Percentiles rank a stretch among this genome's conserved stretches.
These are phyloP conservation scores for Karalla daura DNA, from an alignment of 2,797 vertebrate genomes.

Conservation along the genomic window DNA sequence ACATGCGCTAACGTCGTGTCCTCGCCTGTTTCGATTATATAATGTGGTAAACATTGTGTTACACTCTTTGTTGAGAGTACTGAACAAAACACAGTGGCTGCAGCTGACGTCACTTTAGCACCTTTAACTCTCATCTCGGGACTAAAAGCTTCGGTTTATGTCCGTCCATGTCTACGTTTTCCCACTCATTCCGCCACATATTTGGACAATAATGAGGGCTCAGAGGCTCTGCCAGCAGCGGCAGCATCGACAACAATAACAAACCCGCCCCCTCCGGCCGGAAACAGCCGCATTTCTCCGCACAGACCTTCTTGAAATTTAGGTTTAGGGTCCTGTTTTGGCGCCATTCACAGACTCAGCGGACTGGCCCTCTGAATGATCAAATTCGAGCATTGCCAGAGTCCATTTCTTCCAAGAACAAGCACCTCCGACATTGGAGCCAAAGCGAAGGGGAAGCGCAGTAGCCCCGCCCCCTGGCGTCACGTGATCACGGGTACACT, in stretches of 20 bases:
- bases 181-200: fast-evolving
- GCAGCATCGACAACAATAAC: constrained; percentile 60
- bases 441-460: constrained; percentile 51
- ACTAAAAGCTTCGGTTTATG: fast-evolving
- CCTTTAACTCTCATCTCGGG: neutral
- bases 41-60: neutral
- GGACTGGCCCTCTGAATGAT: constrained; percentile 84
- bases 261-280: constrained; percentile 68
- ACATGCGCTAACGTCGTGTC: no score
- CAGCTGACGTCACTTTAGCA: neutral
- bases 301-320: constrained; percentile 96
- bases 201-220: no score
- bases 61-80: no score
- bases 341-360: constrained; percentile 96
- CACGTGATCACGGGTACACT: constrained; percentile 60
- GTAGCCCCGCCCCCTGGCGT: constrained; percentile 51
- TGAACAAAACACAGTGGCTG: no score
- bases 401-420: constrained; percentile 81
- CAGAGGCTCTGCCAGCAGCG: neutral
- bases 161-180: neutral
- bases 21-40: no score
- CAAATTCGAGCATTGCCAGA: constrained; percentile 86
- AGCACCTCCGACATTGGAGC: constrained; percentile 74
- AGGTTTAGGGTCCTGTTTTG: constrained; percentile 99
- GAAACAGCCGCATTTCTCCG: neutral